Conservation (phyloP, 2,888 invertebrate species). For the Allygus modestus region DNA sequence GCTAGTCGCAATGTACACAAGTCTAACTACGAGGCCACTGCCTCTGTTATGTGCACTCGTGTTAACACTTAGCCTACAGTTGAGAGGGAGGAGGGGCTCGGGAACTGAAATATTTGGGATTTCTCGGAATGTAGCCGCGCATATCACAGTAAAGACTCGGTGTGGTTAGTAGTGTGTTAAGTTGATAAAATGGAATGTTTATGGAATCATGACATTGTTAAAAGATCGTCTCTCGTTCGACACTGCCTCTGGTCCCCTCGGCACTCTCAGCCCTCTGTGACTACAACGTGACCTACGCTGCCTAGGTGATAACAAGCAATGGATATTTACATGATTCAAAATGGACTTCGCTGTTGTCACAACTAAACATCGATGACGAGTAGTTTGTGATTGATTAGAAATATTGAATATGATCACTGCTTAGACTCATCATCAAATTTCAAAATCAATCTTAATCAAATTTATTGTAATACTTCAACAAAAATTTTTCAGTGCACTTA, state of each 20-base stretch:
- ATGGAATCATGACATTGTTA: not conserved
- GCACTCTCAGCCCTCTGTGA: not conserved
- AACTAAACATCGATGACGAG: no score
- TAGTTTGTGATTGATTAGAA: no score
- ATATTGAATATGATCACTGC: no score
- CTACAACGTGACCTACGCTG: not conserved
- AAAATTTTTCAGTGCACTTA: no score
- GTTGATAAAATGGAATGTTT: constrained; percentile 39
- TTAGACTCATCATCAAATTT: no score
- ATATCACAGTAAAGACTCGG: not conserved
- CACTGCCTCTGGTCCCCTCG: not conserved
- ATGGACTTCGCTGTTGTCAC: no score
- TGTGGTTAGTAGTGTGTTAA: constrained; percentile 33
- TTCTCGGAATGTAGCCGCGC: constrained; percentile 24
- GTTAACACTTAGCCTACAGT: constrained; percentile 11
- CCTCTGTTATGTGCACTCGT: not conserved
- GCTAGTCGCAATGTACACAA: constrained; percentile 44
- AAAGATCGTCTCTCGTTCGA: not conserved
- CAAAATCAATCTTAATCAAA: no score
- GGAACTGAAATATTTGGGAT: constrained; percentile 43
- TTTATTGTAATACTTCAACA: no score
- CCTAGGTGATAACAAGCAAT: not conserved
- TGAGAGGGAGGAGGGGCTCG: not conserved
- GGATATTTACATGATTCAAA: not conserved
- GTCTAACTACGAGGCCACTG: constrained; percentile 24